phyloP scores from a whole-genome alignment of 2,888 invertebrate genomes.

The Drosophila suboccidentalis region DNA sequence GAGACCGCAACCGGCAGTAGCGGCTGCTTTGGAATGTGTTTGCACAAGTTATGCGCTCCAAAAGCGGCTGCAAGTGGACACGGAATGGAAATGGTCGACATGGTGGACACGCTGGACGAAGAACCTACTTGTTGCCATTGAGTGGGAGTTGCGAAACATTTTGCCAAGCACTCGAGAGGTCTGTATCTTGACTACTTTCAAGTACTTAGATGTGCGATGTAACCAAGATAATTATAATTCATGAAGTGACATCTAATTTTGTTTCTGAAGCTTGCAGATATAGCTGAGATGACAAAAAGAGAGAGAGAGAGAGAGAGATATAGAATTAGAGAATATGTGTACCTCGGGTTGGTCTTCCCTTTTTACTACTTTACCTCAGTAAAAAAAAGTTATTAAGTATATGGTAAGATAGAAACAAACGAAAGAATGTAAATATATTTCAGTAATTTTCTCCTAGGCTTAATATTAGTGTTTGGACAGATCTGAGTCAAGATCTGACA shows the following conservation, averaged over 20 bases:
- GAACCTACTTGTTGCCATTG: conserved; percentile 30
- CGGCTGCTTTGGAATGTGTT: conserved; percentile 70
- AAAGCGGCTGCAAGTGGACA: conserved; percentile 43
- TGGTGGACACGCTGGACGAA: background rate
- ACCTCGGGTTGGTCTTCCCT: no score
- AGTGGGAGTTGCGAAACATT: conserved; percentile 52
- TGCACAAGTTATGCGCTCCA: conserved; percentile 68
- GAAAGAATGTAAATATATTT: no score
- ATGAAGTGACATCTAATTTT: background rate
- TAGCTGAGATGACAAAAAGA: background rate
- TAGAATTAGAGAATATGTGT: no score
- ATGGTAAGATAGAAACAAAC: no score
- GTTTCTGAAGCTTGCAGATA: background rate
- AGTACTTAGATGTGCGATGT: conserved; percentile 29
- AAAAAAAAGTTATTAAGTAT: no score
- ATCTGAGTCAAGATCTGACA: no score
- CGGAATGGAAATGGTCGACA: conserved; percentile 15
- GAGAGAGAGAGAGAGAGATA: no score
- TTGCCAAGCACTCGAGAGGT: conserved; percentile 24
- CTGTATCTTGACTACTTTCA: conserved; percentile 17
- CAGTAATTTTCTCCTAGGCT: no score
- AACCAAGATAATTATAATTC: conserved; percentile 25
- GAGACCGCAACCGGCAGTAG: conserved; percentile 50
- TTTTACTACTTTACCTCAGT: no score
- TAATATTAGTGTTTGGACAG: no score